Evolutionary conservation across 1,140 invertebrate genomes (phyloP).

Genomic region (Nephila pilipes): DNA sequence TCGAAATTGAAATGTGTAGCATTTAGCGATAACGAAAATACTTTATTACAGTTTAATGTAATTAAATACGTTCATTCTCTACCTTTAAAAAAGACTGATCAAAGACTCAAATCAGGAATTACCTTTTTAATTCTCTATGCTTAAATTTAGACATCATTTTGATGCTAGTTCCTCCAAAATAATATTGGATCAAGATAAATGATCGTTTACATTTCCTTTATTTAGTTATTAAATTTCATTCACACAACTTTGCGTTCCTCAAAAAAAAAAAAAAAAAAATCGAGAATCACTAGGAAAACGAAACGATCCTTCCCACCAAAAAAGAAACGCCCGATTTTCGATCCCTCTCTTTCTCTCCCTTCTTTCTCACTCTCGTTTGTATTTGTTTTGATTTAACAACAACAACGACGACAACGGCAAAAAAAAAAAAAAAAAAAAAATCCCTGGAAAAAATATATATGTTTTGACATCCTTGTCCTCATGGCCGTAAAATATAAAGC

Average conservation of each 20-base stretch:
- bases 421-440: not conserved
- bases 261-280: no score
- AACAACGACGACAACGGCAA: not conserved
- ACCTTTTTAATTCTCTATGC: not conserved
- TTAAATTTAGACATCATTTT: not conserved
- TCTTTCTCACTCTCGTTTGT: slow-evolving; percentile 12
- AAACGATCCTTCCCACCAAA: not conserved
- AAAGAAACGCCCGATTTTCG: slow-evolving; percentile 6
- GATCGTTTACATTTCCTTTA: not conserved
- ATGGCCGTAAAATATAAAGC: slow-evolving; percentile 65
- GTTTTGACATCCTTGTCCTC: slow-evolving; percentile 64
- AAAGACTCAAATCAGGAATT: not conserved
- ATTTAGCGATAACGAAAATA: no score
- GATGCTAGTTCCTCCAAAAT: not conserved
- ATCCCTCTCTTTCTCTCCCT: not conserved
- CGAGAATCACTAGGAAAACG: not conserved
- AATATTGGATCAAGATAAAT: not conserved
- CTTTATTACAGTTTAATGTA: not conserved
- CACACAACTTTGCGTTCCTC: not conserved
- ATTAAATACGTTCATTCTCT: not conserved
- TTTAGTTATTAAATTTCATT: slow-evolving; percentile 34
- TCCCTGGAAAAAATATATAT: slow-evolving; percentile 27
- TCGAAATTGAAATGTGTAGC: no score
- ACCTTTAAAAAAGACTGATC: not conserved
- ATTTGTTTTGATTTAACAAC: slow-evolving; percentile 55